Conservation (phyloP, 2,113 vertebrate species). For the Hippolais icterina region DNA sequence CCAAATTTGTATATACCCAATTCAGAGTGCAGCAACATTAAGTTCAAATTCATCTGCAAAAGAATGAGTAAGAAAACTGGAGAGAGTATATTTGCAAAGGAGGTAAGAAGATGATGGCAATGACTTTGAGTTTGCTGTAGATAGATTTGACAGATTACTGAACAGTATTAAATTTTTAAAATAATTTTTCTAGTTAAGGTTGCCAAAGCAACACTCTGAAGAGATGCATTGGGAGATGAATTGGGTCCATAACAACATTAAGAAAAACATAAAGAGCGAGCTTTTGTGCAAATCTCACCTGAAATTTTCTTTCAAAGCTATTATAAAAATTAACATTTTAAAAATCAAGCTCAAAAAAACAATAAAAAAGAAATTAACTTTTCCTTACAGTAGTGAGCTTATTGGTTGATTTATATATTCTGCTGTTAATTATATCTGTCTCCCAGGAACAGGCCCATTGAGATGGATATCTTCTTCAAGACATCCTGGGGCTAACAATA, state of each 20-base stretch:
- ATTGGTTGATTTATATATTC: background rate
- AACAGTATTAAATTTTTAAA: background rate
- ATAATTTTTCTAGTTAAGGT: background rate
- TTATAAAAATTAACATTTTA: background rate
- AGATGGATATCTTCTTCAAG: constrained; percentile 3
- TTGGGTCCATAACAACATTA: background rate
- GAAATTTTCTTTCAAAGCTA: background rate
- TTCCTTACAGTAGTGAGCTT: background rate
- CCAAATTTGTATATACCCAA: background rate
- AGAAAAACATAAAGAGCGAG: background rate
- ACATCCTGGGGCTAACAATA: background rate
- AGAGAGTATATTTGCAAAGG: background rate
- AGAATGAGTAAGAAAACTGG: background rate
- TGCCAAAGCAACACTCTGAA: background rate
- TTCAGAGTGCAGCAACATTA: background rate
- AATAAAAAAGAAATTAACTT: background rate
- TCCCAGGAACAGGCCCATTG: background rate
- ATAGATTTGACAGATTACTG: background rate
- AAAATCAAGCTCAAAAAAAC: background rate
- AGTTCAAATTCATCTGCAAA: background rate
- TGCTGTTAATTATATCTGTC: background rate
- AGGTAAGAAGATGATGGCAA: background rate
- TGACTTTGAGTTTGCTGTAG: background rate
- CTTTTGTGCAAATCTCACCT: background rate
- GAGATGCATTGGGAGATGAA: background rate